Evolutionary conservation across 2,888 invertebrate genomes (phyloP).

Genomic region (Pimpla rufipes): DNA sequence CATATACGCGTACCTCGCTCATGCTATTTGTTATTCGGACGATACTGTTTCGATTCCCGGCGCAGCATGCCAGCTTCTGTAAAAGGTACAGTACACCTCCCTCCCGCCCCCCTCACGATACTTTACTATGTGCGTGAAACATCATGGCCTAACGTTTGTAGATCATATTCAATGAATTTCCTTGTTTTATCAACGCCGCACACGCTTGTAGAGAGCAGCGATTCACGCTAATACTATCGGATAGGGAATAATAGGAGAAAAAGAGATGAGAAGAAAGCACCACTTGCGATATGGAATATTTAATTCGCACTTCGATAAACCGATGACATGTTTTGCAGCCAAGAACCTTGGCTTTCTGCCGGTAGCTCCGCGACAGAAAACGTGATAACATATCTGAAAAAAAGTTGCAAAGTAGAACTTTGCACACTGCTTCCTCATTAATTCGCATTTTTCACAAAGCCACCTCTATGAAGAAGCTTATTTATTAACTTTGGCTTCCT

Average conservation of each 20-base stretch:
- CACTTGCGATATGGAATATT: slow-evolving; percentile 49
- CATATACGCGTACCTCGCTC: slow-evolving; percentile 19
- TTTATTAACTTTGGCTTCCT: too few relatives aligned
- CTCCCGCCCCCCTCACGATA: slow-evolving; percentile 2
- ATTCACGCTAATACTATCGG: slow-evolving; percentile 37
- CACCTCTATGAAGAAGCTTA: too few relatives aligned
- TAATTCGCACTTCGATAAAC: slow-evolving; percentile 57
- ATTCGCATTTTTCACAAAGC: too few relatives aligned
- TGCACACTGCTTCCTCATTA: too few relatives aligned
- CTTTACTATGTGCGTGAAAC: slow-evolving; percentile 35
- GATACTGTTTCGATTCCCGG: slow-evolving; percentile 32
- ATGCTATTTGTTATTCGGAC: slow-evolving; percentile 30
- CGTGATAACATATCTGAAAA: slow-evolving; percentile 13
- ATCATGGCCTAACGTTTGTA: neutral
- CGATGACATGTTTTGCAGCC: slow-evolving; percentile 18
- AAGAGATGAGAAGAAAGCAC: slow-evolving; percentile 42
- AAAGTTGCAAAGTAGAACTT: too few relatives aligned
- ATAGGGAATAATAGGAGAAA: slow-evolving; percentile 30
- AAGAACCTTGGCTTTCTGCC: slow-evolving; percentile 20
- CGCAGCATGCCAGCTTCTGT: slow-evolving; percentile 24
- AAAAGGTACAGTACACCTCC: neutral
- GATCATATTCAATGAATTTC: slow-evolving; percentile 35
- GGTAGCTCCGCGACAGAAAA: slow-evolving; percentile 4
- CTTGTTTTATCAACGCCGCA: slow-evolving; percentile 50
- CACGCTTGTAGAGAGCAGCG: slow-evolving; percentile 52